phyloP scores from a whole-genome alignment of 2,797 vertebrate genomes.

The Eleutherodactylus coqui region DNA sequence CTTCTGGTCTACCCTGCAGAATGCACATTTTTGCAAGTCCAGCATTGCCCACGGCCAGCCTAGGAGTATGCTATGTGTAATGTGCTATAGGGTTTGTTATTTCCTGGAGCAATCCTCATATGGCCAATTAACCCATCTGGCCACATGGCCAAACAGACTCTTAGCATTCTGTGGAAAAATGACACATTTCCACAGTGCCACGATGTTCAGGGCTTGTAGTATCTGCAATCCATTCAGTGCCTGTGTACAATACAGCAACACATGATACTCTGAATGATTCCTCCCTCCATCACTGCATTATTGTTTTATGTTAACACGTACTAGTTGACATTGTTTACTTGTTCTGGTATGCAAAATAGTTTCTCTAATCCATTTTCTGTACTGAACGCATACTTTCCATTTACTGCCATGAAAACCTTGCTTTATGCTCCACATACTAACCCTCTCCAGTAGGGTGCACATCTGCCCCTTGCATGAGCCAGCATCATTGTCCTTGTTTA shows the following conservation, averaged over 20 bases:
- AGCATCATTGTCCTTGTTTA: background rate
- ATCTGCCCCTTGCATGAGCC: background rate
- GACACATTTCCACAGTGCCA: background rate
- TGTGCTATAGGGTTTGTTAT: conserved; percentile 25
- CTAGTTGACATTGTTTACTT: conserved; percentile 14
- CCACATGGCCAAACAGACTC: background rate
- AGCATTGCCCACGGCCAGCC: background rate
- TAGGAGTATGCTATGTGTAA: background rate
- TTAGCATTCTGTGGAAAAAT: conserved; percentile 2
- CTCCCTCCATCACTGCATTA: conserved; percentile 14
- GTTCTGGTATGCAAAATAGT: background rate
- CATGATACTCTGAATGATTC: conserved; percentile 7
- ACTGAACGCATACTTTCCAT: background rate
- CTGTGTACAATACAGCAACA: conserved; percentile 32
- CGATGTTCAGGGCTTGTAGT: conserved; percentile 26
- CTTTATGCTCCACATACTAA: background rate
- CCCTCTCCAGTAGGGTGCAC: background rate
- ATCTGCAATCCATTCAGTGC: conserved; percentile 51
- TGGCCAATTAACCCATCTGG: background rate
- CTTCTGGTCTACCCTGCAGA: background rate
- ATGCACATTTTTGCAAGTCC: background rate
- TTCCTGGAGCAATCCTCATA: conserved; percentile 19
- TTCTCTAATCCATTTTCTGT: background rate
- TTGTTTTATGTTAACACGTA: background rate
- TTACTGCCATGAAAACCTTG: background rate